phyloP scores from a whole-genome alignment of 2,888 invertebrate species.

The Caenorhabditis sp. region DNA sequence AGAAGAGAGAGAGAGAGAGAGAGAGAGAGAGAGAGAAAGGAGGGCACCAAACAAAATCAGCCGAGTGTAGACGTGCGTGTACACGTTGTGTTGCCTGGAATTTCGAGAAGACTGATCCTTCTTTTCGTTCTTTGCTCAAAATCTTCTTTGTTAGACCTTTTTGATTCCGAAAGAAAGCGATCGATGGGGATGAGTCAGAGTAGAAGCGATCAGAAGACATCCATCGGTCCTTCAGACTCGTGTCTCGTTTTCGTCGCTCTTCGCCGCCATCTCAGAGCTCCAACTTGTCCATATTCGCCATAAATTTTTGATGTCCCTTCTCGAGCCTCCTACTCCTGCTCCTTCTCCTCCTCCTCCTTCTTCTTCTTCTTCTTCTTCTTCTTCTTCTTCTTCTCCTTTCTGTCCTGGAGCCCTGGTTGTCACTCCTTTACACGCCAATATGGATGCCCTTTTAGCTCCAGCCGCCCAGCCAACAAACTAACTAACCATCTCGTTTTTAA shows the following conservation, averaged over 20 bases:
- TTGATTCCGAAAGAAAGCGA: neutral
- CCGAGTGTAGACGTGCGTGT: constrained; percentile 32
- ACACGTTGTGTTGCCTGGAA: neutral
- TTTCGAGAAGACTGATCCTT: neutral
- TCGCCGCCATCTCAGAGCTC: constrained; percentile 1
- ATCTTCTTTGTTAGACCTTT: too few relatives aligned
- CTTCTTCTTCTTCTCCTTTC: neutral
- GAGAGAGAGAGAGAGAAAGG: neutral
- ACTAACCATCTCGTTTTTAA: constrained; percentile 16
- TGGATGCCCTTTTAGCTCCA: constrained; percentile 11
- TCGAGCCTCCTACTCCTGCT: constrained; percentile 5
- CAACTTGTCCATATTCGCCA: constrained; percentile 53
- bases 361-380: constrained; percentile 8
- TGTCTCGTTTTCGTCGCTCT: constrained; percentile 16
- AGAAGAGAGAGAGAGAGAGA: constrained; percentile 7
- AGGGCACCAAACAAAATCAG: constrained; percentile 30
- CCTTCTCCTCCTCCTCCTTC: constrained; percentile 20
- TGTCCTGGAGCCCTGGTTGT: neutral
- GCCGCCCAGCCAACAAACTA: neutral
- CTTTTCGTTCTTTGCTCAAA: too few relatives aligned
- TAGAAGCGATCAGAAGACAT: constrained; percentile 6
- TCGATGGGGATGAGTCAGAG: too few relatives aligned
- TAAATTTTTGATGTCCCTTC: constrained; percentile 52
- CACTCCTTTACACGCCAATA: neutral
- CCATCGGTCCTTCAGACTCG: constrained; percentile 5